phyloP scores from a whole-genome alignment of 1,140 invertebrate species.

The Agrypnia vestita region DNA sequence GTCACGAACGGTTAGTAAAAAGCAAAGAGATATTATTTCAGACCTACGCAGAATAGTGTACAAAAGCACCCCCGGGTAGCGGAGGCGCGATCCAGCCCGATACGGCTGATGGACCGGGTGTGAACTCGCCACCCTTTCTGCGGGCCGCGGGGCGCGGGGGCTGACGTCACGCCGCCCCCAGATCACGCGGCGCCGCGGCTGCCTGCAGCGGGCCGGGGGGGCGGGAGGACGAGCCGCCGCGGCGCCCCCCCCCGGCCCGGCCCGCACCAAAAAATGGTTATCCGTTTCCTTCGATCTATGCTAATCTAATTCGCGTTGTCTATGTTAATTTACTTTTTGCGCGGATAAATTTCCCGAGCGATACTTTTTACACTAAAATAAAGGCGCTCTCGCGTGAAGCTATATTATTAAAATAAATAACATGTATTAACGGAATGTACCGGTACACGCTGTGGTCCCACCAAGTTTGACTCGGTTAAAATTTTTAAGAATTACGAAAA shows the following conservation, averaged over 20 bases:
- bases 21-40: conserved; percentile 1
- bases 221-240: conserved; percentile 12
- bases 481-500: too few species aligned
- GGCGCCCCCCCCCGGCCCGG: conserved; percentile 6
- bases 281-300: conserved; percentile 1
- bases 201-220: conserved; percentile 1
- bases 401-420: too few species aligned
- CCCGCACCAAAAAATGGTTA: conserved; percentile 35
- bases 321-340: neutral
- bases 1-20: conserved; percentile 25
- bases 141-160: neutral
- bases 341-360: neutral
- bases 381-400: too few species aligned
- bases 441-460: too few species aligned
- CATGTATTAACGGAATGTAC: too few species aligned
- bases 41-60: neutral
- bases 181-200: conserved; percentile 32
- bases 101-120: neutral
- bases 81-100: neutral
- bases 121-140: neutral
- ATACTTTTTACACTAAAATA: neutral
- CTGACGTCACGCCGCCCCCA: conserved; percentile 1
- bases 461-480: too few species aligned
- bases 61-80: neutral
- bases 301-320: conserved; percentile 1